A percentile compares a stretch with the other conserved stretches of the same genome.
Conservation (phyloP, 2,797 vertebrate genomes). For the Smutsia gigantea region DNA sequence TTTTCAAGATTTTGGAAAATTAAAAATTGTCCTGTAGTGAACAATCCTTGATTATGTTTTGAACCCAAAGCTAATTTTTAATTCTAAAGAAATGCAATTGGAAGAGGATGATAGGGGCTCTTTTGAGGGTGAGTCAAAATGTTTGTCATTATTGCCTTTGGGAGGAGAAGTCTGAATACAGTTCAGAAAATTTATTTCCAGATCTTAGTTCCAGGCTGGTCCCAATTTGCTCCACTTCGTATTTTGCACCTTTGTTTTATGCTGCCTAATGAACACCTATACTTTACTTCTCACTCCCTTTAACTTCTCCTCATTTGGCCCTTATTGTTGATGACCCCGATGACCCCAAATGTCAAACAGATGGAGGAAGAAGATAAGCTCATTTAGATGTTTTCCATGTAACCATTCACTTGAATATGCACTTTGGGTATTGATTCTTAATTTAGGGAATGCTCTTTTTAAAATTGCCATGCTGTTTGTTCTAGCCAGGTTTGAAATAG, state of each 20-base stretch:
- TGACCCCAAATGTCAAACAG: neutral
- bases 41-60: conserved; percentile 52
- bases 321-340: neutral
- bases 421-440: neutral
- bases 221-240: neutral
- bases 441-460: neutral
- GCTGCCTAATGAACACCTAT: neutral
- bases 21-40: conserved; percentile 7
- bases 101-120: conserved; percentile 24
- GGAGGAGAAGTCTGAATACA: neutral
- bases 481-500: neutral
- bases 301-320: neutral
- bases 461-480: neutral
- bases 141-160: neutral
- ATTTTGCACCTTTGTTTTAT: conserved; percentile 1
- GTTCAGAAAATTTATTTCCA: neutral
- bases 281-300: neutral
- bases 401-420: neutral
- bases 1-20: neutral
- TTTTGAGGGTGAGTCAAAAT: conserved; percentile 50
- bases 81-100: conserved; percentile 47
- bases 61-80: conserved; percentile 39
- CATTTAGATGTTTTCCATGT: neutral
- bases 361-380: neutral
- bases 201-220: neutral